Base-by-base conservation (phyloP, 2,113 vertebrate genomes). In the Cynocephalus volans region DNA sequence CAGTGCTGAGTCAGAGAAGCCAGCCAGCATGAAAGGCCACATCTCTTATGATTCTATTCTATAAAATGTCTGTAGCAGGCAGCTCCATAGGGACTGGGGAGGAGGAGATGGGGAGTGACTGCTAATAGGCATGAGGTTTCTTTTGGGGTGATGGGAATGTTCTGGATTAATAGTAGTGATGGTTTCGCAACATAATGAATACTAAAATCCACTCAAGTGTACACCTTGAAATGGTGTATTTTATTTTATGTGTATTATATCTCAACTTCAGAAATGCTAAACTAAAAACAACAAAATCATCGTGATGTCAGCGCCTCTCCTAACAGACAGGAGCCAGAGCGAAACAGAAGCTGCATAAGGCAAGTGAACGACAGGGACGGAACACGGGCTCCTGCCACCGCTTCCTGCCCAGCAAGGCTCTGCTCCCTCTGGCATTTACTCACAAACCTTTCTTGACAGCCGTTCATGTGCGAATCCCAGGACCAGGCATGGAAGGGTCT, bases 41-140 rank as follows among this genome's bases (percentile, higher is more conserved):
- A 2, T 5, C 0, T 10, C 3, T 2, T 18, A 0, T 2, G 82
- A 17, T 3, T 24, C 88, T 50, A 1, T 1, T 15, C 21, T 11
- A 21, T 52, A 5, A 36, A 62, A 8, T 1, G 50, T 67, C 72
- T 64, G 6, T 7, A 23, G 31, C 13, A 21, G 54, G 54, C 26
- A 21, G 18, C 4, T 60, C 77, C 72, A 1, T 11, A 36, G 56
- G 58, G 17, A 45, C 26, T 41, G 33, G 52, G 15, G 52, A 58
- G 6, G 17, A 23, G n/a, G 10, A 33, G 8, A 23, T 3, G 24
- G 56, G 31, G 81, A 45, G 3, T 1, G 54, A 33, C 31, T 24
- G 48, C 54, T 17, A 1, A 26, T 10, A 45, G 31, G 48, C 17
- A 0, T 6, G 10, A 24, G 33, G 21, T 28, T n/a, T 64, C 23